A percentile compares a stretch with the other conserved stretches of the same genome.
These are phyloP conservation scores for Pseudopipra pipra DNA, from an alignment of 2,113 vertebrate genomes.

Conservation along the genomic window DNA sequence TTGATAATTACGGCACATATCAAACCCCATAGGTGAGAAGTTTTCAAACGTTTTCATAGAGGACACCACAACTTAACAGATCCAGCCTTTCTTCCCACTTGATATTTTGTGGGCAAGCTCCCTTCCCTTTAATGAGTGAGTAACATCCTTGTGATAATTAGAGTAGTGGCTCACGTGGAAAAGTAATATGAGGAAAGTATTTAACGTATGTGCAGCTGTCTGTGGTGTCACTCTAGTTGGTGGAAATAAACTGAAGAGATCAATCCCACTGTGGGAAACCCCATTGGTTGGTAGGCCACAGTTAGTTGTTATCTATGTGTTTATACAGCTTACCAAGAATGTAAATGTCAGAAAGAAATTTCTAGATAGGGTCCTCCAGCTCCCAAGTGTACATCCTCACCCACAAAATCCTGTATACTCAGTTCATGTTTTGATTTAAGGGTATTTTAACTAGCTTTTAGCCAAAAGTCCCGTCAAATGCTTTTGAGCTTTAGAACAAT, in stretches of 20 bases:
- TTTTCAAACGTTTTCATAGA: background rate
- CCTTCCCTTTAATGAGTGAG: background rate
- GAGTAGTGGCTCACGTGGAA: background rate
- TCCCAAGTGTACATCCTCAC: background rate
- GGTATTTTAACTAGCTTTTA: background rate
- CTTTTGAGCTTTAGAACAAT: background rate
- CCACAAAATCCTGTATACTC: background rate
- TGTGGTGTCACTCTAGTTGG: background rate
- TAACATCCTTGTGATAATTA: background rate
- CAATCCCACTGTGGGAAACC: background rate
- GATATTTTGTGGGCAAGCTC: slow-evolving; percentile 12
- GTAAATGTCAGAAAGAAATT: background rate
- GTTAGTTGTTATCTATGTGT: background rate
- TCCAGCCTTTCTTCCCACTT: background rate
- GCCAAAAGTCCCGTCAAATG: background rate
- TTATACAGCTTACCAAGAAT: background rate
- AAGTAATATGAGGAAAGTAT: slow-evolving; percentile 20
- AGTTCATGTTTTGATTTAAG: background rate
- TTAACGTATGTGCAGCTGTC: slow-evolving; percentile 50
- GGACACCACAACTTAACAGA: background rate
- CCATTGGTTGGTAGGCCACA: background rate
- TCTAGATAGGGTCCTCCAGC: background rate
- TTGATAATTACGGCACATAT: rapidly evolving
- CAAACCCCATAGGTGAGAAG: background rate
- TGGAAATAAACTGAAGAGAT: slow-evolving; percentile 1